Base-by-base conservation (phyloP, 2,113 vertebrate species). In the Gyps fulvus region DNA sequence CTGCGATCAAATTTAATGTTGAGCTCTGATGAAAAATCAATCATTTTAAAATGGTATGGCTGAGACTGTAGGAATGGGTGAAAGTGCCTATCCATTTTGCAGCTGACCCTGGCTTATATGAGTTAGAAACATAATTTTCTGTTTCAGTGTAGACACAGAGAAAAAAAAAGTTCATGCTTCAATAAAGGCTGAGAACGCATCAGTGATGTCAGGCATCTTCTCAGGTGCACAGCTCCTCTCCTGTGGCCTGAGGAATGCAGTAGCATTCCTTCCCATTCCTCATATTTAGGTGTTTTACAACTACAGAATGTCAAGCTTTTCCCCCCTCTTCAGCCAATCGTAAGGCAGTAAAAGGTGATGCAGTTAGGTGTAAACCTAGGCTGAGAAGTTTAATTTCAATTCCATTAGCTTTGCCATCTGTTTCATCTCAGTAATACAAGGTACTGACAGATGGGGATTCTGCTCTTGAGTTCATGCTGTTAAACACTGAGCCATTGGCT, bases 341-440 rank as follows among this genome's bases (percentile, higher is more conserved):
- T 16, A 62, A 73, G 32, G 49, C 34, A 66, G 26, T 52, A 65
- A 73, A 83, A 83, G n/a, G 40, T 76, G 63, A 81, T 70, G 47
- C 23, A 88, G 59, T 55, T 87, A 43, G 40, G 49, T 84, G 32
- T 83, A 92, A 94, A 76, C 38, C 58, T 67, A 50, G 73, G 49
- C 52, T 87, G 74, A 93, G 71, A 70, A 59, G 54, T 93, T 65
- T 88, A 79, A 90, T 94, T 94, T 94, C 72, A 83, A 27, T 91
- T 93, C 77, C 38, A 73, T 93, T 89, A 89, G 36, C 27, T 94
- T 92, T 93, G 45, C 92, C 92, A 95, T 90, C 87, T 89, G 69
- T 79, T 95, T 95, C 45, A 27, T 87, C 65, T 94, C 87, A 63
- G 34, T 82, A 77, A 63, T 77, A 87, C 63, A 92, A 92, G 58